Percentiles rank a stretch among this genome's conserved stretches.
phyloP scores from a whole-genome alignment of 2,113 vertebrate genomes.

The Azemiops feae region DNA sequence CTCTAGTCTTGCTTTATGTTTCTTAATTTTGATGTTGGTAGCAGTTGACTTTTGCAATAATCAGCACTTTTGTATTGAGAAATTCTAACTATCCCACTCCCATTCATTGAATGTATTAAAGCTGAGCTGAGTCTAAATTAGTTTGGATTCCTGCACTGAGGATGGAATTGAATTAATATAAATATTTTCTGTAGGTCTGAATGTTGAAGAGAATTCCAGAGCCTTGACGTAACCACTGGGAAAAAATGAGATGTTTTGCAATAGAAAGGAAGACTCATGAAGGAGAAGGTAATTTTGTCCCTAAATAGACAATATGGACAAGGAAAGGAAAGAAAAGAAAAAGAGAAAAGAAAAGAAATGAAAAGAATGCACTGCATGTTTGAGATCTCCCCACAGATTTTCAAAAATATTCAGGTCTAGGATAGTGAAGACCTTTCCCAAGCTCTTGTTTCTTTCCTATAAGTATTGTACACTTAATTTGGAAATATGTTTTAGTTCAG shows the following conservation, averaged over 20 bases:
- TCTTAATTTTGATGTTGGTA: not conserved
- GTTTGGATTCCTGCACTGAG: not conserved
- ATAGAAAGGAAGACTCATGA: not conserved
- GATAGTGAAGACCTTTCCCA: not conserved
- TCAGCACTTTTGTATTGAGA: not conserved
- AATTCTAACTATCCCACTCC: not conserved
- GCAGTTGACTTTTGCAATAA: not conserved
- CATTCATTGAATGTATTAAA: not conserved
- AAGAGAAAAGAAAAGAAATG: not conserved
- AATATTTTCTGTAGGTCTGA: not conserved
- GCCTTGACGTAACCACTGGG: not conserved
- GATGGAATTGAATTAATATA: not conserved
- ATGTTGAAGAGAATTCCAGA: not conserved
- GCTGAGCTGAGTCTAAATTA: not conserved
- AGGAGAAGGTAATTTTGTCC: not conserved
- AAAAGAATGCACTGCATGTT: not conserved
- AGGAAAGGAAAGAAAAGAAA: not conserved
- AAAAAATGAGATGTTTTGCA: not conserved
- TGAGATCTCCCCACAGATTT: not conserved
- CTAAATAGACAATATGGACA: not conserved
- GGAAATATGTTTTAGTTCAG: not conserved
- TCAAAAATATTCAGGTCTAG: not conserved
- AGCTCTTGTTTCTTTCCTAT: not conserved
- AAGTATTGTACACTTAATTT: not conserved
- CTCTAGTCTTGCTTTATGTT: not conserved